Evolutionary conservation across 2,797 vertebrate species (phyloP).

Genomic region (Pangasius larnaudii): DNA sequence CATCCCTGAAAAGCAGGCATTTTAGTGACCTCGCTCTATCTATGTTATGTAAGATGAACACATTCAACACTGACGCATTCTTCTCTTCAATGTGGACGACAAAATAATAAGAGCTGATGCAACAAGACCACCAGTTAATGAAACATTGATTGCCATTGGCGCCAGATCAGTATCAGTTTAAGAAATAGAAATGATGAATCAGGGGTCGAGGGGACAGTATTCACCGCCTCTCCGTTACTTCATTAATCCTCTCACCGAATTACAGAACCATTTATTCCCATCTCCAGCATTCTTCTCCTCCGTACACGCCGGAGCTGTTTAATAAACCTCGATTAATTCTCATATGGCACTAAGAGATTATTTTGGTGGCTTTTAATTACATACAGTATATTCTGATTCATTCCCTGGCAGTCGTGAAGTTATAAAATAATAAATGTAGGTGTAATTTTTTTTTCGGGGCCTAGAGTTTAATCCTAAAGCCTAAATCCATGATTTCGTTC

Average conservation of each 20-base stretch:
- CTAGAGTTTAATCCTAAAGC: conserved; percentile 11
- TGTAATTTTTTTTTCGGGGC: not conserved
- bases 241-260: conserved; percentile 50
- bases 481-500: conserved; percentile 1
- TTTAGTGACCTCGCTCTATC: too few species aligned
- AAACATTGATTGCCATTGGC: not conserved
- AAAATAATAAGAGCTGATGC: not conserved
- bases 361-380: conserved; percentile 72
- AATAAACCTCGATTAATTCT: conserved; percentile 73
- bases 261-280: conserved; percentile 61
- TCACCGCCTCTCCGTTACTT: conserved; percentile 38
- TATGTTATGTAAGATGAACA: conserved; percentile 7
- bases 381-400: conserved; percentile 67
- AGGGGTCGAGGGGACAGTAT: not conserved
- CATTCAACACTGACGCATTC: not conserved
- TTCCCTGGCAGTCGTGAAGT: conserved; percentile 57
- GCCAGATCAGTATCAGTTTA: conserved; percentile 24
- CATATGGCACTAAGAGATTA: conserved; percentile 65
- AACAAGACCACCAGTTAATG: not conserved
- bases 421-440: conserved; percentile 20
- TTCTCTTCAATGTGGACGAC: not conserved
- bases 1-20: not conserved
- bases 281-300: conserved; percentile 60
- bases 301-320: conserved; percentile 70
- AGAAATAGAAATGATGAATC: conserved; percentile 16